Percentiles rank a stretch among this genome's conserved stretches.
phyloP scores from a whole-genome alignment of 2,113 vertebrate species.

The Bettongia penicillata region DNA sequence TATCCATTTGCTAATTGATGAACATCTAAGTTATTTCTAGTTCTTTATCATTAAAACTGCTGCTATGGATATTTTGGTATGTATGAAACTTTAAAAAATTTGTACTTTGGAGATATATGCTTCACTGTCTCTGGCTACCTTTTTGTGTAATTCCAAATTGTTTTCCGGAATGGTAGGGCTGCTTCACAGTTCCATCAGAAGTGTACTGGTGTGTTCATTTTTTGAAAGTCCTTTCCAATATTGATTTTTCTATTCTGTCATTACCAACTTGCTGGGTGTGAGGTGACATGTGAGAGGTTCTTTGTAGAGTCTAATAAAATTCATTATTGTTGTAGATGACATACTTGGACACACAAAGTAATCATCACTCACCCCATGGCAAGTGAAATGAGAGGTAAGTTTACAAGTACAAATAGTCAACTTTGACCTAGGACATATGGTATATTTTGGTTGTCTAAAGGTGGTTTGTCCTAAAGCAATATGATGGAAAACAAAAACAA shows the following conservation, averaged over 20 bases:
- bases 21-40: neutral
- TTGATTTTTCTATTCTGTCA: neutral
- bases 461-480: neutral
- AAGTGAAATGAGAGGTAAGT: neutral
- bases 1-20: neutral
- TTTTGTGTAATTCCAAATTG: neutral
- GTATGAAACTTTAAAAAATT: neutral
- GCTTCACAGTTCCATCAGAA: no score
- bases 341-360: neutral
- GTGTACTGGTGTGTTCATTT: neutral
- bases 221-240: neutral
- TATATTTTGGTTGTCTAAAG: neutral
- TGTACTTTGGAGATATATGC: neutral
- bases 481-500: neutral
- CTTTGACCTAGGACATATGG: neutral
- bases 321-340: neutral
- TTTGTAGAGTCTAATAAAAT: neutral
- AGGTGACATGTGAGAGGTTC: neutral
- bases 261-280: neutral
- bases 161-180: no score
- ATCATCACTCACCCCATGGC: neutral
- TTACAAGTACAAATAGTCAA: neutral
- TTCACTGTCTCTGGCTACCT: neutral
- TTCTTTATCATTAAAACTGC: neutral
- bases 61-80: neutral